Conservation (phyloP, 1,140 invertebrate species). For the Riptortus pedestris region DNA sequence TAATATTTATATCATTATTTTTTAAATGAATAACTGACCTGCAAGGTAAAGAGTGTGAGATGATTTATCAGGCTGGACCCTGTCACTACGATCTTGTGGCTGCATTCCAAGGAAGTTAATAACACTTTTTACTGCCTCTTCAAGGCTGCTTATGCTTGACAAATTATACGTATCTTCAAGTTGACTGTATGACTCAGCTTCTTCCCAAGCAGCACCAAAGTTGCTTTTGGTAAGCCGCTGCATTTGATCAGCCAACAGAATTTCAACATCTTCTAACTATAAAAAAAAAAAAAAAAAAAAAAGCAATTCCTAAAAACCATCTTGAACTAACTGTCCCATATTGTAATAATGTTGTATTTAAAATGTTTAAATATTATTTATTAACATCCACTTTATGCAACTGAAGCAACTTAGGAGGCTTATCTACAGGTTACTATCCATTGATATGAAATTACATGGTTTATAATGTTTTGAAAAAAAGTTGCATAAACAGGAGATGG, state of each 20-base stretch:
- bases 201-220: slow-evolving; percentile 66
- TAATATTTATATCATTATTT: too few species aligned
- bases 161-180: slow-evolving; percentile 83
- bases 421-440: too few species aligned
- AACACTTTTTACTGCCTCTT: slow-evolving; percentile 81
- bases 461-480: too few species aligned
- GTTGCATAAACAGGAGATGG: too few species aligned
- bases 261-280: slow-evolving; percentile 84
- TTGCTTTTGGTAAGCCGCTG: slow-evolving; percentile 69
- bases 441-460: too few species aligned
- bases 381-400: too few species aligned
- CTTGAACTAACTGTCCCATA: too few species aligned
- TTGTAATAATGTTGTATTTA: too few species aligned
- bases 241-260: slow-evolving; percentile 83
- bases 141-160: slow-evolving; percentile 64
- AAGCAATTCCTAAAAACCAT: slow-evolving; percentile 25
- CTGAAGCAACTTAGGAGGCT: too few species aligned
- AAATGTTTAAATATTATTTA: too few species aligned
- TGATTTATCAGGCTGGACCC: slow-evolving; percentile 70
- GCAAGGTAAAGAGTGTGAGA: slow-evolving; percentile 71
- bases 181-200: slow-evolving; percentile 51
- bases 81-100: slow-evolving; percentile 74
- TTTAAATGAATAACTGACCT: too few species aligned
- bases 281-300: slow-evolving; percentile 23
- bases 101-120: slow-evolving; percentile 79